These are phyloP conservation scores for Hemichromis elongatus DNA, from an alignment of 2,113 vertebrate genomes.

Conservation along the genomic window DNA sequence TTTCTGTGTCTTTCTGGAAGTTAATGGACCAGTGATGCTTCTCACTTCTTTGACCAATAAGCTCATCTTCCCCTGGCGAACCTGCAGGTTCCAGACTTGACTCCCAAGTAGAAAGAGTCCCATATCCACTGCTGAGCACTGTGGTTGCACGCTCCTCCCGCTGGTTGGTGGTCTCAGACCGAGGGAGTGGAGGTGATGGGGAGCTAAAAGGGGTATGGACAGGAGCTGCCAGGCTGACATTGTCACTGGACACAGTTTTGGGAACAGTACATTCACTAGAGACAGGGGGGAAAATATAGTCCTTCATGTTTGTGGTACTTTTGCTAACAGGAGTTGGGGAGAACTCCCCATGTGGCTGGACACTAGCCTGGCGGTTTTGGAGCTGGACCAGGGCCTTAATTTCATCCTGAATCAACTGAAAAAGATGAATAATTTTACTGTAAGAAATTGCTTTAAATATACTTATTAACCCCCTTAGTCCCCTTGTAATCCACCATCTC, in stretches of 20 bases:
- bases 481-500: neutral
- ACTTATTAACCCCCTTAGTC: neutral
- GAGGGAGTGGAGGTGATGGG: slow-evolving; percentile 48
- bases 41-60: neutral
- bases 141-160: slow-evolving; percentile 60
- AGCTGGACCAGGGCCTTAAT: slow-evolving; percentile 85
- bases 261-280: neutral
- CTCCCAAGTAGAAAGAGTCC: slow-evolving; percentile 77
- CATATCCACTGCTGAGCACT: slow-evolving; percentile 83
- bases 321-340: slow-evolving; percentile 30
- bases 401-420: slow-evolving; percentile 91
- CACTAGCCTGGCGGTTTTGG: slow-evolving; percentile 69
- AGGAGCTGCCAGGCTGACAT: slow-evolving; percentile 25
- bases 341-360: slow-evolving; percentile 40
- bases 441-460: neutral
- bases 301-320: slow-evolving; percentile 45
- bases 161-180: slow-evolving; percentile 43
- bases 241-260: slow-evolving; percentile 14
- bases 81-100: slow-evolving; percentile 21
- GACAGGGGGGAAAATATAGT: slow-evolving; percentile 10
- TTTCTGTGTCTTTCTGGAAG: slow-evolving; percentile 23
- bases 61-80: neutral
- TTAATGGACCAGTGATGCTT: slow-evolving; percentile 16
- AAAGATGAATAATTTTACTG: neutral
- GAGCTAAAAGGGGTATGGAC: slow-evolving; percentile 57